Evolutionary conservation across 2,888 invertebrate species (phyloP).

Genomic region (Drymonia ruficornis): DNA sequence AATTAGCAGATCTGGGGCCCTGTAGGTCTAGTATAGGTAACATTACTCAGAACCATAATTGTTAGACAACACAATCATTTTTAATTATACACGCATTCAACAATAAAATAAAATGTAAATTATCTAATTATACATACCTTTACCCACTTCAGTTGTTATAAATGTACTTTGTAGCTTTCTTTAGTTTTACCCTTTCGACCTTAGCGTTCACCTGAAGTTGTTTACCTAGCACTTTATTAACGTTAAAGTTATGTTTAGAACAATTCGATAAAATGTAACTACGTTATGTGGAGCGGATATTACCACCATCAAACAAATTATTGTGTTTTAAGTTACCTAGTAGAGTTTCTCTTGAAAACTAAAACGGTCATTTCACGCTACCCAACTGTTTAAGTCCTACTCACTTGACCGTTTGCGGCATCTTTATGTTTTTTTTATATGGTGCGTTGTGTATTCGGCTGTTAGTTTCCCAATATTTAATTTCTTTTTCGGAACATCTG

Average conservation of each 20-base stretch:
- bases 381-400: no score
- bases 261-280: constrained; percentile 19
- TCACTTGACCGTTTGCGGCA: no score
- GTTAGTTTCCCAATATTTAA: no score
- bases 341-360: no score
- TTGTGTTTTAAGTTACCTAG: no score
- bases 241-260: background rate
- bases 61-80: background rate
- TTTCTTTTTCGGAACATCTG: no score
- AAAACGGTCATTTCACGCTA: no score
- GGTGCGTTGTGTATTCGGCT: no score
- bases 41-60: no score
- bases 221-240: background rate
- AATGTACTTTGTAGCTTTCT: background rate
- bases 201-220: background rate
- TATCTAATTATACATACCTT: background rate
- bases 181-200: background rate
- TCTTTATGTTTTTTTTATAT: no score
- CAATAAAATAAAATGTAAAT: background rate
- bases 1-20: no score
- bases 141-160: background rate
- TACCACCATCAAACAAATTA: constrained; percentile 8
- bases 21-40: no score
- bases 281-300: constrained; percentile 26
- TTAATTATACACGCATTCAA: background rate